Conservation (phyloP, 2,113 vertebrate species). For the Apaloderma vittatum region DNA sequence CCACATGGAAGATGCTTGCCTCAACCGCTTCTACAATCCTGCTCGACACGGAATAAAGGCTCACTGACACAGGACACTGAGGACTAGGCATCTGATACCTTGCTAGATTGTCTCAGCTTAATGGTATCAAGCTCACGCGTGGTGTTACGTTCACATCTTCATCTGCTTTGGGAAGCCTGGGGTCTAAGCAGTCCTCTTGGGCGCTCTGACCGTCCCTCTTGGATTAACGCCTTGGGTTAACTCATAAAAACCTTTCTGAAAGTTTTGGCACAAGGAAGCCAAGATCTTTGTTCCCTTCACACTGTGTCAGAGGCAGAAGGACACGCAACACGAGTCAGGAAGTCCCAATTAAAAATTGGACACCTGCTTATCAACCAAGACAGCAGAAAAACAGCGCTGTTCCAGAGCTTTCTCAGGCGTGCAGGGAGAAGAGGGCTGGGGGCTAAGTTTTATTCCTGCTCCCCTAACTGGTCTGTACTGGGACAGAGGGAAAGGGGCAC, state of each 20-base stretch:
- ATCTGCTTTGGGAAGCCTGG: neutral
- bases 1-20: neutral
- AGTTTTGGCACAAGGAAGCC: neutral
- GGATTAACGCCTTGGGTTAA: neutral
- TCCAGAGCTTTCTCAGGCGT: neutral
- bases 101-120: neutral
- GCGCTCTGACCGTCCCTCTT: neutral
- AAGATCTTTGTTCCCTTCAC: neutral
- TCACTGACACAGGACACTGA: neutral
- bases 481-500: neutral
- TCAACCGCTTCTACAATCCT: neutral
- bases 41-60: neutral
- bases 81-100: neutral
- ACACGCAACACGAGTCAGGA: rapidly evolving
- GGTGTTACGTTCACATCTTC: neutral
- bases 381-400: neutral
- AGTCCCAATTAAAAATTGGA: neutral
- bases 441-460: neutral
- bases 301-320: neutral
- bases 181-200: neutral
- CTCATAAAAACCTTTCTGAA: neutral
- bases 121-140: neutral
- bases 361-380: neutral
- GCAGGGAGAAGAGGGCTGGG: neutral
- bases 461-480: too few species aligned